These are phyloP conservation scores for Megaceryle alcyon DNA, from an alignment of 2,797 vertebrate genomes.

Conservation along the genomic window DNA sequence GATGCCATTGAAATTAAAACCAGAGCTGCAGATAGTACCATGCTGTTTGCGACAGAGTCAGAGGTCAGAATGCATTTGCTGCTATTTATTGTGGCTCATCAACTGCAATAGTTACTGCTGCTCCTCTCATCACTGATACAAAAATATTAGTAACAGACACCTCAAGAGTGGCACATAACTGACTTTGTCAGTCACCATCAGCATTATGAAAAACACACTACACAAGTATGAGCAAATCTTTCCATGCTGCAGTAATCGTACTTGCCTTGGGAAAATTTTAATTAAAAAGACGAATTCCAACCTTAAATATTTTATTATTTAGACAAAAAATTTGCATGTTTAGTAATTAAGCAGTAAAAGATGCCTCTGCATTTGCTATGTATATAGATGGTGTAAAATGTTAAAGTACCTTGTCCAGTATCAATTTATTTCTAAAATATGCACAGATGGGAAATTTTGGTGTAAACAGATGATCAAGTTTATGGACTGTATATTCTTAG, in stretches of 20 bases:
- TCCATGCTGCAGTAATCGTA: slow-evolving; percentile 9
- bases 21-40: slow-evolving; percentile 63
- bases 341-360: not conserved
- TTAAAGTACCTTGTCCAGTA: not conserved
- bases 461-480: not conserved
- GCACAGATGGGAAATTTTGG: too few species aligned
- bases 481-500: not conserved
- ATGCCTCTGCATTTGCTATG: not conserved
- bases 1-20: slow-evolving; percentile 79
- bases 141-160: slow-evolving; percentile 77
- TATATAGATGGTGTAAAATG: not conserved
- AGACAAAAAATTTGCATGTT: slow-evolving; percentile 26
- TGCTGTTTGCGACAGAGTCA: slow-evolving; percentile 74
- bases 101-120: slow-evolving; percentile 42
- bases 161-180: slow-evolving; percentile 59
- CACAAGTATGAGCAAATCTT: slow-evolving; percentile 35
- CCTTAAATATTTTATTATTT: slow-evolving; percentile 55
- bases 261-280: slow-evolving; percentile 64
- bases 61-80: slow-evolving; percentile 76
- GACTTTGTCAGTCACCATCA: slow-evolving; percentile 74
- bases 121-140: slow-evolving; percentile 59
- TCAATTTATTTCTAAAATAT: not conserved
- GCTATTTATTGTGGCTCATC: slow-evolving; percentile 72
- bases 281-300: slow-evolving; percentile 40
- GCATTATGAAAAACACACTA: slow-evolving; percentile 43